Evolutionary conservation across 2,797 vertebrate genomes (phyloP), one percentile per base, ranked within the genome.

Genomic region (Paedocypris micromegethes): DNA sequence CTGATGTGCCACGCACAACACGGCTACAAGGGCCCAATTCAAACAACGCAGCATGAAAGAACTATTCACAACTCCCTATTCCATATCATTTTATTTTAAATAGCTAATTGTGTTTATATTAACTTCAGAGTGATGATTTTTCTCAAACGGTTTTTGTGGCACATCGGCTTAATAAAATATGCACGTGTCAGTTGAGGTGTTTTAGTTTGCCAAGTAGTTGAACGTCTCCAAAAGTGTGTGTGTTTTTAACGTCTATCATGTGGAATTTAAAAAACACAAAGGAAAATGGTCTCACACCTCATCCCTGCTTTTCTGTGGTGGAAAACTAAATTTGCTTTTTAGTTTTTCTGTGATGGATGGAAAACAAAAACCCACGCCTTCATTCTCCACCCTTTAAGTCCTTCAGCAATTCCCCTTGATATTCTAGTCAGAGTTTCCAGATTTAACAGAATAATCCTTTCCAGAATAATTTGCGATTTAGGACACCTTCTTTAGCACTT

Each of bases 351-450:
- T 77, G 70, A 72, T 64, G 40, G 75, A 78, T 73, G 68, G 72
- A 74, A 78, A 79, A 74, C 69, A 62, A 75, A 48, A 68, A 53
- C 65, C 69, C 39, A 67, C 54, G 46, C 65, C 65, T 70, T 64
- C 6, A 53, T 68, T 73, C 57, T 56, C 57, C 64, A 58, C 59
- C 76, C 67, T 70, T 60, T 44, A 70, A 78, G 58, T 77, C 70
- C 62, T 74, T 75, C 38, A 70, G 69, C 46, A 64, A 73, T 75
- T 70, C 53, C 58, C 55, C 68, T 67, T 74, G 72, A 72, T 75
- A 73, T 48, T 73, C 62, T 64, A 46, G 67, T 74, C 70, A 78
- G 43, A 80, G 71, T 76, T 78, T 80, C 78, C 78, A 82, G 72
- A 78, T 77, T 67, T 62, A 59, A 9, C 6, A 40, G 66, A 48